Base-by-base conservation (phyloP, 2,113 vertebrate genomes). In the Alethe castanea region DNA sequence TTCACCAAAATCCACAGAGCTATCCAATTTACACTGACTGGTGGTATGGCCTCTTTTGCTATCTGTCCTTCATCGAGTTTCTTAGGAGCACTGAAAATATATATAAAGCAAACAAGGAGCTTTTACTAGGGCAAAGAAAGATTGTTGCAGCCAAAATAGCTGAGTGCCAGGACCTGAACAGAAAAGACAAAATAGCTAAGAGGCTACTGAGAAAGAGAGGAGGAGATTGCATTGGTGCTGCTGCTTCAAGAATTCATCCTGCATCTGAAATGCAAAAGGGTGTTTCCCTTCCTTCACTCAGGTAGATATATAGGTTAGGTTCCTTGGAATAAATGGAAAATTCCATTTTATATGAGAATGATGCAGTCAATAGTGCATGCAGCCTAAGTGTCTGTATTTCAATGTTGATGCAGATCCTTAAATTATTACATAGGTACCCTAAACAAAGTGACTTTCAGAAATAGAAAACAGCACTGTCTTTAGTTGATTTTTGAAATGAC, bases 31-130 rank as follows among this genome's bases (percentile, higher is more conserved):
- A 77, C 59, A 67, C 13, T 65, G 59, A 31, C 66, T 95, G 42
- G 38, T 85, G 54, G 71, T 93, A 71, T 94, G 78, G 66, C 20
- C 20, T 85, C 57, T 80, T 94, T 90, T 88, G 24, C 70, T 95
- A 16, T 90, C 54, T 90, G 73, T 87, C 78, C 86, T 95, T 96
- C 84, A 95, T 87, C 48, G 89, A 76, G 23, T 35, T 88, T 81
- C 88, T 94, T 89, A 65, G 70, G 40, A 91, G 11, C 4, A 61
- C 1, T 79, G 57, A 76, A 92, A 86, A 67, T 35, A 65, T 19
- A 33, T 87, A 48, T 82, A 87, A 96, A 82, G 33, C 42, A 91
- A 69, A 80, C 33, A 71, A 78, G 17, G 69, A 60, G 52, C 36
- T 96, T 61, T 54, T 86, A 36, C 14, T 64, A 54, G 50, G 23